Evolutionary conservation across 1,140 invertebrate genomes (phyloP), one percentile per base, ranked within the genome.

Genomic region (Penaeus japonicus): DNA sequence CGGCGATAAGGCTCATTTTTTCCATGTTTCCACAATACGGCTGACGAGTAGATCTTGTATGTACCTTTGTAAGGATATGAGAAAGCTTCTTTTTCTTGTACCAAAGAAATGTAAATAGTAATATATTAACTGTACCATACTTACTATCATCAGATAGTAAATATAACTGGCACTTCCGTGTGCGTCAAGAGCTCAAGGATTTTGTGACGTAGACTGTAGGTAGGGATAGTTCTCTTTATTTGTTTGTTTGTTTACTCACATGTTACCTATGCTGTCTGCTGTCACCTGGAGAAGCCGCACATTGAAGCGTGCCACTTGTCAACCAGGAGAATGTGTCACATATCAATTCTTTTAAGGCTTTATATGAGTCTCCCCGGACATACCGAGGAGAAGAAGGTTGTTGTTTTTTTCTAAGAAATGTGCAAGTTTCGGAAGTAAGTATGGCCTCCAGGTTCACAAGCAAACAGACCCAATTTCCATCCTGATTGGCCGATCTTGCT

Each of bases 31-130:
- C 80, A 82, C 86, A 65, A 65, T 83, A 83, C 65, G 79, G 81
- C 47, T 83, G 80, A 83, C 80, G 24, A 75, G 47, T 88, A 82
- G 62, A 62, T 83, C 86, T 88, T 87, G 53, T 78, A 65, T 85
- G 82, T 84, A 85, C 70, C 77, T 87, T 70, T 39, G 62, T 83
- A 88, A 88, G 80, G 86, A 88, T 55, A 39, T 47, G 62, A 82
- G 39, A 81, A 65, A 24, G 30, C 77, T 81, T 85, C 79, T 82
- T 89, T 80, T 53, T 65, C 79, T 84, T 85, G 80, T 84, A 89
- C 82, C 83, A 85, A 89, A 89, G 87, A 89, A 83, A n/a, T 88
- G 87, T 88, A 88, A 35, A 88, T 88, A 88, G 70, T 88, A 87
- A 84, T 88, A 88, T 88, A 88, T 88, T 88, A 83, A 78, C 30